Evolutionary conservation across 2,888 invertebrate species (phyloP).

Genomic region (Endotricha flammealis): DNA sequence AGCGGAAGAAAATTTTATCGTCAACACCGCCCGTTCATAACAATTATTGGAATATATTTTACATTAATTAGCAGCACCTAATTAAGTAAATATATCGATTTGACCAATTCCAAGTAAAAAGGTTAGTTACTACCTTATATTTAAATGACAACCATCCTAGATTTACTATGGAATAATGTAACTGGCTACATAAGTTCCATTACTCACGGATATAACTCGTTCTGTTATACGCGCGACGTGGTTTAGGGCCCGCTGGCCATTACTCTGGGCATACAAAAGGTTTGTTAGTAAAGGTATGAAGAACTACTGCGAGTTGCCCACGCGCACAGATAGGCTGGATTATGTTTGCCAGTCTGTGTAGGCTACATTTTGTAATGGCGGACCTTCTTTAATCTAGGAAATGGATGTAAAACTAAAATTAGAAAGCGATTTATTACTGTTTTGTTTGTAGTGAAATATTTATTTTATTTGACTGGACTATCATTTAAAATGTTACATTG

Average conservation of each 20-base stretch:
- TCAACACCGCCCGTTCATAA: too few relatives aligned
- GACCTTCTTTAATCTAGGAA: neutral
- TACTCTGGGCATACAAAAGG: constrained; percentile 64
- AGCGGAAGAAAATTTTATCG: too few relatives aligned
- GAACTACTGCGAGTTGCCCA: constrained; percentile 37
- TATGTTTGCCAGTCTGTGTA: neutral
- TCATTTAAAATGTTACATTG: too few relatives aligned
- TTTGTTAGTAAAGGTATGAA: constrained; percentile 75
- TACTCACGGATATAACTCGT: constrained; percentile 69
- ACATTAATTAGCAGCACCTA: too few relatives aligned
- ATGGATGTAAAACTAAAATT: neutral
- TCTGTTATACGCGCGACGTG: constrained; percentile 63
- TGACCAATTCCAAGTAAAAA: too few relatives aligned
- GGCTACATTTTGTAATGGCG: neutral
- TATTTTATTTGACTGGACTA: too few relatives aligned
- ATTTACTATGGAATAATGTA: constrained; percentile 71
- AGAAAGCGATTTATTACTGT: too few relatives aligned
- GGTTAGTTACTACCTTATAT: neutral
- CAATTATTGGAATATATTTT: too few relatives aligned
- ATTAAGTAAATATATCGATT: too few relatives aligned
- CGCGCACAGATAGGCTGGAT: neutral
- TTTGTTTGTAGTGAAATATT: too few relatives aligned
- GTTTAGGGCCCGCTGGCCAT: constrained; percentile 56
- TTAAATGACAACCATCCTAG: constrained; percentile 53
- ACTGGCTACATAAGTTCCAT: constrained; percentile 65